Base-by-base conservation (phyloP, 2,113 vertebrate genomes). In the Perccottus glenii region DNA sequence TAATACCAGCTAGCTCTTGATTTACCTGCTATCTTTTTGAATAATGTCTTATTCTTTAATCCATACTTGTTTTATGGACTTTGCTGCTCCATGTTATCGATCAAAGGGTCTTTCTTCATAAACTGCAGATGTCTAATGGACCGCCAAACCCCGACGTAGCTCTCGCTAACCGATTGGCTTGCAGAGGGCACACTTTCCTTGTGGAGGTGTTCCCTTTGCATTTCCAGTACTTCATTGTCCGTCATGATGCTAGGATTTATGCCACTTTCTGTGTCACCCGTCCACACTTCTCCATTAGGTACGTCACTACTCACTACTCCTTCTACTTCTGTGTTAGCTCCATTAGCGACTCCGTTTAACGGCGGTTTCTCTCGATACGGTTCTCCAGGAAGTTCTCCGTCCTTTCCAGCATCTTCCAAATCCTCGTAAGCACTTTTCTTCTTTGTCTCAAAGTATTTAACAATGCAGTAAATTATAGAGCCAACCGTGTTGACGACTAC, bases 401-500 rank as follows among this genome's bases (percentile, higher is more conserved):
- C 93, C 56, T 85, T 72, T 27, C n/a, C 81, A n/a, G 92, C 91
- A 45, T 92, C 91, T 79, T 98, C 96, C 92, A 99, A 90, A 76
- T 99, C 94, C 80, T 99, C 94, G 0, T 99, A 99, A 35, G 85
- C 86, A 82, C 94, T 94, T 79, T 96, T 95, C 71, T 84, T 94
- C 83, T 90, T 93, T 6, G 94, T 96, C 86, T 99, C 98, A 19
- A 90, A 55, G 67, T 95, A 99, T 78, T 99, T 99, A 76, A 94
- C 98, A 43, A 94, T 85, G 0, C 98, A 99, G 88, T 99, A 99
- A 75, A 93, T 97, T 86, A 99, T 47, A 59, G 98, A 99, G 56
- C 98, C 98, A 35, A 96, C 38, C 0, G 98, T 99, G 91, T 99
- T 99, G 52, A 99, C 97, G 77, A 94, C 95, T 32, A 99, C 95